These are phyloP conservation scores for Drosophila aldrichi DNA, from an alignment of 2,888 invertebrate species.

Conservation along the genomic window DNA sequence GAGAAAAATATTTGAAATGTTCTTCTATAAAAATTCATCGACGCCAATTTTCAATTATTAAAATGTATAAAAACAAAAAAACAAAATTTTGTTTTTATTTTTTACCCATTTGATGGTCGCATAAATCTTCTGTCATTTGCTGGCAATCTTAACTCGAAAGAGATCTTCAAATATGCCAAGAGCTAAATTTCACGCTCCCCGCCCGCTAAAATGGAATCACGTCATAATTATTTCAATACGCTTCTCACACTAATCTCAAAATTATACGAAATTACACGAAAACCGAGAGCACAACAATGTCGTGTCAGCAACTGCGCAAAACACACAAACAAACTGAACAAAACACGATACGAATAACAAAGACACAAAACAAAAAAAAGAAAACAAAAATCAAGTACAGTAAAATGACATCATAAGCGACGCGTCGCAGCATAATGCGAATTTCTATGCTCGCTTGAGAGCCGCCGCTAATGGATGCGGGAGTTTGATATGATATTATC, in stretches of 20 bases:
- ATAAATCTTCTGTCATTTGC: background rate
- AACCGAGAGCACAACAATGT: slow-evolving; percentile 34
- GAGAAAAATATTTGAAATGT: background rate
- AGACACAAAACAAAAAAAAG: background rate
- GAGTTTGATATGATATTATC: no score
- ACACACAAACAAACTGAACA: slow-evolving; percentile 5
- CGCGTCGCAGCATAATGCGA: slow-evolving; percentile 18
- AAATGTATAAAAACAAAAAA: background rate
- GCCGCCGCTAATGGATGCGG: slow-evolving; percentile 15
- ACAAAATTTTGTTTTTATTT: background rate
- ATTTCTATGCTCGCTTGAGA: slow-evolving; percentile 11
- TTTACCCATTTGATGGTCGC: background rate
- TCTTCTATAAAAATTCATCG: background rate
- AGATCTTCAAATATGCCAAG: slow-evolving; percentile 14
- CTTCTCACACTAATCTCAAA: slow-evolving; percentile 34
- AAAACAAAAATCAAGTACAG: slow-evolving; percentile 1
- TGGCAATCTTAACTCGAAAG: background rate
- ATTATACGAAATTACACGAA: slow-evolving; percentile 52
- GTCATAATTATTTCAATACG: slow-evolving; percentile 53
- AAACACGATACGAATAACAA: background rate
- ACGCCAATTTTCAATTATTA: background rate
- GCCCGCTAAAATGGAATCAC: slow-evolving; percentile 15
- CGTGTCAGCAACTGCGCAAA: slow-evolving; percentile 37
- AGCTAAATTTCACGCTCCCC: slow-evolving; percentile 10
- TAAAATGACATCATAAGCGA: slow-evolving; percentile 56